Conservation (phyloP, 2,797 vertebrate genomes). For the Sebastes dallii region DNA sequence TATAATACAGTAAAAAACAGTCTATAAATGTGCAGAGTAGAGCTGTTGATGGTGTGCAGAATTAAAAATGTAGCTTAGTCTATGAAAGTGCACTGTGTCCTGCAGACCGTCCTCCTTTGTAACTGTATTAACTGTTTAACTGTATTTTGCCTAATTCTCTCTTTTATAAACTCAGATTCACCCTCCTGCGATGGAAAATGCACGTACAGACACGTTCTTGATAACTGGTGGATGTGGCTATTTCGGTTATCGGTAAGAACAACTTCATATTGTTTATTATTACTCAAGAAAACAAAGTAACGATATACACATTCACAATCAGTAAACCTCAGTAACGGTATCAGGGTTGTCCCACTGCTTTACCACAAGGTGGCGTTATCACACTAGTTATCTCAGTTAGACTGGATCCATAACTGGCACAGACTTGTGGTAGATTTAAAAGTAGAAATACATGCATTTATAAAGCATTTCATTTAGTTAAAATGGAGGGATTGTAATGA, state of each 20-base stretch:
- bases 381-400: not conserved
- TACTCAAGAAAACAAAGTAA: not conserved
- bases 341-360: not conserved
- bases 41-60: no score
- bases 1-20: no score
- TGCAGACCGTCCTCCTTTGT: no score
- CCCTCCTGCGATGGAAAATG: constrained; percentile 56
- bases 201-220: constrained; percentile 72
- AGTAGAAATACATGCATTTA: not conserved
- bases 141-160: not conserved
- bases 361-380: constrained; percentile 40
- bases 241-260: constrained; percentile 90
- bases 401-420: not conserved
- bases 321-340: not conserved
- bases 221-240: constrained; percentile 95
- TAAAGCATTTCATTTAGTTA: not conserved
- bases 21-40: no score
- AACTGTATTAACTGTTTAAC: no score
- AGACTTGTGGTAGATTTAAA: not conserved
- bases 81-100: no score
- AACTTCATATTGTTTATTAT: not conserved
- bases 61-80: no score
- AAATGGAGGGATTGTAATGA: not conserved
- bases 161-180: constrained; percentile 17
- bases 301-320: not conserved